Evolutionary conservation across 1,140 invertebrate genomes (phyloP).

Genomic region (Pararge aegeria): DNA sequence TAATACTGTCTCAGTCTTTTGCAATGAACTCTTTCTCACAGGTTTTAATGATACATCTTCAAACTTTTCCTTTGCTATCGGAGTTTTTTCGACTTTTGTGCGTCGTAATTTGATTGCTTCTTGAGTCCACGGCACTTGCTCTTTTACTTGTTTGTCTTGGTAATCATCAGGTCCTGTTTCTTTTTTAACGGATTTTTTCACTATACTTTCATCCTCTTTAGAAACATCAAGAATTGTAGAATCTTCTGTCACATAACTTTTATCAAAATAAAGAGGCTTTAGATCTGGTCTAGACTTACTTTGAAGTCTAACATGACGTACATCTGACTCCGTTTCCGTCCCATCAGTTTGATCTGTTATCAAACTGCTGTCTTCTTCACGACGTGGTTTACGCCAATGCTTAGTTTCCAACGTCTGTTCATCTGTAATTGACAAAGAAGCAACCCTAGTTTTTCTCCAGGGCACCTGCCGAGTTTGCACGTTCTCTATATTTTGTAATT

Average conservation of each 20-base stretch:
- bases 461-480: slow-evolving; percentile 54
- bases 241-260: background rate
- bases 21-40: slow-evolving; percentile 38
- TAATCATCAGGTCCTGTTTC: background rate
- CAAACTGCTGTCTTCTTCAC: slow-evolving; percentile 37
- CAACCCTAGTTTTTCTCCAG: slow-evolving; percentile 41
- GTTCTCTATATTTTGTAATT: slow-evolving; percentile 51
- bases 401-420: slow-evolving; percentile 43
- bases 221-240: background rate
- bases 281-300: background rate
- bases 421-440: slow-evolving; percentile 18
- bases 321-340: background rate
- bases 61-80: slow-evolving; percentile 48
- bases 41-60: slow-evolving; percentile 53
- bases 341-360: slow-evolving; percentile 7
- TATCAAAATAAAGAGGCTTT: background rate
- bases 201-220: background rate
- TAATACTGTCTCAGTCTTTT: slow-evolving; percentile 42
- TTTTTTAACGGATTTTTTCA: background rate
- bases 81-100: slow-evolving; percentile 61
- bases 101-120: slow-evolving; percentile 81
- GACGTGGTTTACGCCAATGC: slow-evolving; percentile 56
- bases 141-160: slow-evolving; percentile 17
- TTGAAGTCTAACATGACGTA: background rate
- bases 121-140: slow-evolving; percentile 74